A percentile compares a stretch with the other conserved stretches of the same genome.
Conservation (phyloP, 1,140 invertebrate genomes). For the Neomicropteryx cornuta region DNA sequence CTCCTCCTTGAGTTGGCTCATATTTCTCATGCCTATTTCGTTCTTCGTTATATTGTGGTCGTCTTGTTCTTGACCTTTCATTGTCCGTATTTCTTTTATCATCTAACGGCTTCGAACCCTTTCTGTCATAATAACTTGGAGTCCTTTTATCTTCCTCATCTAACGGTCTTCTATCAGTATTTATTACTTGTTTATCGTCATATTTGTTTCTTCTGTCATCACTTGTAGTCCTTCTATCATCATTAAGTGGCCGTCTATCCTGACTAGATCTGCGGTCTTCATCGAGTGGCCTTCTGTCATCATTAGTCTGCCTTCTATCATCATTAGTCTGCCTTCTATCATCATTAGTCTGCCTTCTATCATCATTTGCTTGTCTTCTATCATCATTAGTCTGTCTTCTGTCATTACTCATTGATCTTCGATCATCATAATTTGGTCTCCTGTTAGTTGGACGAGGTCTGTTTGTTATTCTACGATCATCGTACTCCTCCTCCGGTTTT, state of each 20-base stretch:
- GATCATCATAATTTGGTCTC: conserved; percentile 25
- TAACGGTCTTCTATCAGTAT: conserved; percentile 2
- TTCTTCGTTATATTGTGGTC: conserved; percentile 10
- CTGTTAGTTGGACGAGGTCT: conserved; percentile 12
- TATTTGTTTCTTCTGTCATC: too few species aligned
- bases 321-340: conserved; percentile 16
- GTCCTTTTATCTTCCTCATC: conserved; percentile 22
- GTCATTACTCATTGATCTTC: conserved; percentile 19
- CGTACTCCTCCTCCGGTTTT: conserved; percentile 36
- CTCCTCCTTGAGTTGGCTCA: conserved; percentile 3
- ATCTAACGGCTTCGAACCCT: conserved; percentile 22
- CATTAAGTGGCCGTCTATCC: conserved; percentile 6
- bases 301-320: conserved; percentile 8
- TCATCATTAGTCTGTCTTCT: conserved; percentile 20
- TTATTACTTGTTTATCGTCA: not conserved
- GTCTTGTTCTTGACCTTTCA: conserved; percentile 16
- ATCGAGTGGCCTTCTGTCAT: too few species aligned
- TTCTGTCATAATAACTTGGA: conserved; percentile 13
- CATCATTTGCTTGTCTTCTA: conserved; percentile 19
- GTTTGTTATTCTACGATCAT: conserved; percentile 25
- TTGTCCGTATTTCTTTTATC: conserved; percentile 21
- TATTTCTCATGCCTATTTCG: conserved; percentile 3
- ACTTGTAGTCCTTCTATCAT: too few species aligned
- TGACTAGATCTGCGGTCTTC: too few species aligned
- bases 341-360: conserved; percentile 19